These are phyloP conservation scores for Limenitis camilla DNA, from an alignment of 2,888 invertebrate genomes.

Conservation along the genomic window DNA sequence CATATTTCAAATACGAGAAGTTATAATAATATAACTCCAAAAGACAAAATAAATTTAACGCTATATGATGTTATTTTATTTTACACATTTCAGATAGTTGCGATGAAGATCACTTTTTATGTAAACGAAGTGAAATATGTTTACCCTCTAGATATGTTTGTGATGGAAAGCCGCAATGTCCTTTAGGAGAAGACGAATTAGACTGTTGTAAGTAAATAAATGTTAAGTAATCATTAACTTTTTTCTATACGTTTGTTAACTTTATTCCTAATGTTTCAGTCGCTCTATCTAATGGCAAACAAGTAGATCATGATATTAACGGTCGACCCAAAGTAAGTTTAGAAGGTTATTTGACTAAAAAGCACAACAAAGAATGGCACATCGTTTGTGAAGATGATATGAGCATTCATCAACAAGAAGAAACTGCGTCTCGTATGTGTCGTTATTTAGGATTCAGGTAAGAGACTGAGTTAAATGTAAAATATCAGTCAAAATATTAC, in stretches of 20 bases:
- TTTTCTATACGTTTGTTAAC: no score
- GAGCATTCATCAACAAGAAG: slow-evolving; percentile 54
- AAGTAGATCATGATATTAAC: slow-evolving; percentile 75
- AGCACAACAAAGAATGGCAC: slow-evolving; percentile 77
- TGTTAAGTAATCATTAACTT: no score
- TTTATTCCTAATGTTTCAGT: slow-evolving; percentile 59
- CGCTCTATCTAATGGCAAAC: slow-evolving; percentile 78
- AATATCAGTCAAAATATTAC: no score
- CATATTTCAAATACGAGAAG: no score
- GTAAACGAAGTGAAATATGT: slow-evolving; percentile 78
- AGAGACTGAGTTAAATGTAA: slow-evolving; percentile 9
- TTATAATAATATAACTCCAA: neutral
- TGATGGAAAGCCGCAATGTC: slow-evolving; percentile 78
- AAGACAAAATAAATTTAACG: neutral
- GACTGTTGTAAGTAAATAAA: slow-evolving; percentile 79
- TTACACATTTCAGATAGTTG: slow-evolving; percentile 70
- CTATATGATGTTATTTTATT: slow-evolving; percentile 2
- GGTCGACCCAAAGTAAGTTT: slow-evolving; percentile 74
- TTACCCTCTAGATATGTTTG: slow-evolving; percentile 76
- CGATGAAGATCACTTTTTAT: slow-evolving; percentile 74
- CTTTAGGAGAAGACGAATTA: slow-evolving; percentile 82
- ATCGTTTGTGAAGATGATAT: slow-evolving; percentile 75
- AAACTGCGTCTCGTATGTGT: slow-evolving; percentile 76
- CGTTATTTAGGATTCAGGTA: slow-evolving; percentile 80
- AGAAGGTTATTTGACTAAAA: slow-evolving; percentile 78